Conservation (phyloP, 2,797 vertebrate genomes). For the Diceros bicornis region DNA sequence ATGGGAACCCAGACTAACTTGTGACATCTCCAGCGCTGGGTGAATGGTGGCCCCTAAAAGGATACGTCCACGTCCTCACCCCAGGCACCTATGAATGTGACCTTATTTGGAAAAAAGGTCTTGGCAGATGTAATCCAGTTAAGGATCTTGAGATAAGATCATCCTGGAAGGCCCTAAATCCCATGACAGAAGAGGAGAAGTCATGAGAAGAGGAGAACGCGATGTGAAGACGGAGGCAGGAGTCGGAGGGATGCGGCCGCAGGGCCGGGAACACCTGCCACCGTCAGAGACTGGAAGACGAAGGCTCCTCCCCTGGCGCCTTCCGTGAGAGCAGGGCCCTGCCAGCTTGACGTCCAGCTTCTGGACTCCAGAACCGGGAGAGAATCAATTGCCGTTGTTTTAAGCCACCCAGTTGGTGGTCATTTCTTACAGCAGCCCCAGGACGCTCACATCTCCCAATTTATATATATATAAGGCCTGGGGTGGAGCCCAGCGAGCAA, state of each 20-base stretch:
- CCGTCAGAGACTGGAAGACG: neutral
- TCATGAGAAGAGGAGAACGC: accelerated
- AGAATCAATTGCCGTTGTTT: neutral
- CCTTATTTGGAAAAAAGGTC: neutral
- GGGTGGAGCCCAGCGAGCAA: accelerated
- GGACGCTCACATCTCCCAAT: neutral
- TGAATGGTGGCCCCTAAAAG: neutral
- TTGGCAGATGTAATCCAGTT: neutral
- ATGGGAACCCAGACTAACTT: accelerated
- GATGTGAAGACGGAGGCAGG: neutral
- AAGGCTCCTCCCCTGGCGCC: too few relatives aligned
- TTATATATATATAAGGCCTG: accelerated
- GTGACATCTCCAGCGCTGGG: accelerated
- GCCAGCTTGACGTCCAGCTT: accelerated
- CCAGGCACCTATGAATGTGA: accelerated
- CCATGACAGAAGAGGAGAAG: neutral
- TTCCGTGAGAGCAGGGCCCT: accelerated
- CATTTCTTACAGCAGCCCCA: accelerated
- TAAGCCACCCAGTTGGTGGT: neutral
- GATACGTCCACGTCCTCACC: accelerated
- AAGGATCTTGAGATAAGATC: neutral
- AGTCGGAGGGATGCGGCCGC: accelerated
- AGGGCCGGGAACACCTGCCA: accelerated
- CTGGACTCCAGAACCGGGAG: neutral
- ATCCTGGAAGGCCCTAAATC: neutral